Evolutionary conservation across 2,113 vertebrate species (phyloP), one percentile per base, ranked within the genome.

Genomic region (Jaculus jaculus): DNA sequence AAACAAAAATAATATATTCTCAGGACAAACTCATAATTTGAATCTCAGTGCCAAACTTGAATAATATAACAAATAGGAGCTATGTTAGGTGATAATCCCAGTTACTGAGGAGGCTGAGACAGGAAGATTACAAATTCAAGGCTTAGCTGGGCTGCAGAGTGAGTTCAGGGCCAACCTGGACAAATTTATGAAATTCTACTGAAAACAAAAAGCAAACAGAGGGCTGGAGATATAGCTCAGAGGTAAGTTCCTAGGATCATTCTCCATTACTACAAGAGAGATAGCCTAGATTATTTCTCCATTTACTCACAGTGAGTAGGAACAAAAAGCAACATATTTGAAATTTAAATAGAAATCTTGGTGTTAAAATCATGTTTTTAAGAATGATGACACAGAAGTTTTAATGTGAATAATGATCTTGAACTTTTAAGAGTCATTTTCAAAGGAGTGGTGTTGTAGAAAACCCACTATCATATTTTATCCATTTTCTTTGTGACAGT

Each of bases 321-420:
- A 10, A 93, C 94, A 95, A 96, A 97, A 72, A 77, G 89, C 81
- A 93, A 96, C 71, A 77, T 96, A 81, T 82, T 92, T 92, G 42
- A 96, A 95, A 85, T 0, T n/a, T 28, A n/a, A 11, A 85, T 66
- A 93, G 88, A 93, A 95, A 95, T 65, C 71, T 94, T 88, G 21
- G 69, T 93, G 72, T 66, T 95, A 93, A 95, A 87, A 17, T 72
- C 51, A 4, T 97, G 86, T 97, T 87, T 3, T 60, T 23, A 90
- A 75, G 89, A 73, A 92, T 51, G 28, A 90, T 87, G n/a, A 65
- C 66, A 93, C 77, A 61, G 95, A 96, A 94, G 32, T 74, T 37
- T n/a, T 69, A 71, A 89, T 37, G 71, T 84, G 74, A 92, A 69
- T n/a, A 84, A 65, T 87, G 80, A n/a, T 18, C 39, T 78, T 87